A percentile compares a stretch with the other conserved stretches of the same genome.
Conservation (phyloP, 2,797 vertebrate genomes). For the Pelochelys cantorii region DNA sequence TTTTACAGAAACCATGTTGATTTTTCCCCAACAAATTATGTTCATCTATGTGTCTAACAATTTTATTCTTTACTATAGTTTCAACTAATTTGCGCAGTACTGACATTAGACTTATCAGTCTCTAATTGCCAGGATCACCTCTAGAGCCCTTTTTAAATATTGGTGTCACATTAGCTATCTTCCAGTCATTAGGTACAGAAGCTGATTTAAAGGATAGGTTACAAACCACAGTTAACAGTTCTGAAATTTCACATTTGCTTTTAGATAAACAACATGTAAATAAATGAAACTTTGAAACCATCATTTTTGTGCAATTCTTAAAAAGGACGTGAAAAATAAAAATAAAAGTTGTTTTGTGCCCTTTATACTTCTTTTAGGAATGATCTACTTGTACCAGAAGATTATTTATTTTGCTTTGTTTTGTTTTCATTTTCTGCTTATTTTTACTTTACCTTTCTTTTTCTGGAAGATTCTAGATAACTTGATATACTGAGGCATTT, state of each 20-base stretch:
- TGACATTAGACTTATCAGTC: too few species aligned
- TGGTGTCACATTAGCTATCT: too few species aligned
- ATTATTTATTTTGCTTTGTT: not conserved
- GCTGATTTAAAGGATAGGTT: not conserved
- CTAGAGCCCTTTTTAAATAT: too few species aligned
- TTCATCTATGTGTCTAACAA: too few species aligned
- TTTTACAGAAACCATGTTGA: not conserved
- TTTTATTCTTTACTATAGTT: too few species aligned
- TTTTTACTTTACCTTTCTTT: not conserved
- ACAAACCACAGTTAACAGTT: not conserved
- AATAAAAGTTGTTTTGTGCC: not conserved
- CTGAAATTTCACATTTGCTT: too few species aligned
- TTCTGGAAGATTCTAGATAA: not conserved
- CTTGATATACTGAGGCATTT: not conserved
- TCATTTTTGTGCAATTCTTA: not conserved
- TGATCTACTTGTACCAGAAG: not conserved
- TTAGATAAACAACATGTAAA: slow-evolving; percentile 23
- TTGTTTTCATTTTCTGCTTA: not conserved
- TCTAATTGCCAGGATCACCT: too few species aligned
- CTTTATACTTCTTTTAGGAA: not conserved
- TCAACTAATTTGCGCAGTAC: too few species aligned
- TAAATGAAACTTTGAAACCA: not conserved
- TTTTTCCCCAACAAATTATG: too few species aligned
- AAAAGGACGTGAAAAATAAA: not conserved
- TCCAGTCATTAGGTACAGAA: not conserved